Evolutionary conservation across 2,113 vertebrate genomes (phyloP), one percentile per base, ranked within the genome.

Genomic region (Arothron firmamentum): DNA sequence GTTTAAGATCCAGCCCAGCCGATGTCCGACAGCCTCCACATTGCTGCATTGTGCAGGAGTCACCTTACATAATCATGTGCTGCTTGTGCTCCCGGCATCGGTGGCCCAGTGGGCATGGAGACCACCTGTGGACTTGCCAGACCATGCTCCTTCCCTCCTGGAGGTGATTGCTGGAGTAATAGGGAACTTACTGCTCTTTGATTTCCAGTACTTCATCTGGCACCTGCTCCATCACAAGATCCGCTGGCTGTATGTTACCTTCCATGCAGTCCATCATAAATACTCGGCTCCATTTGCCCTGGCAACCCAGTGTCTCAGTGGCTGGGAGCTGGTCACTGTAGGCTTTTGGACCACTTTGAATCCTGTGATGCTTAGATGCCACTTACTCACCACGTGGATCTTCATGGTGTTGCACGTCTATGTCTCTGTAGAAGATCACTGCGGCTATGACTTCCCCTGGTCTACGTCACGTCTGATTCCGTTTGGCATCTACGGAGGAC

Each of bases 161-260:
- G 90, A 89, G 71, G 65, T 92, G 31, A 70, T 70, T 3, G 47
- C 52, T 0, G 90, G 90, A 0, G 79, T 91, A 10, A 63, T 75
- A 18, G 78, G 79, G 57, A 90, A 87, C 63, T 79, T 90, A 11
- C 78, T 91, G 12, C 85, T 92, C 14, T 92, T 91, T 82, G 88
- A 92, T 70, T 89, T 90, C 45, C 91, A 92, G 64, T 90, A 91
- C 71, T 92, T 83, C 59, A 85, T 91, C 70, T 92, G 91, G 88
- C 90, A 92, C 66, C 59, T 89, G 62, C 75, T 89, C 49, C 89
- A 92, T 55, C 89, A 91, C 79, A 84, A 49, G 55, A 78, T 89
- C 65, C 70, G 70, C 53, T 92, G 88, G 90, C 78, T 91, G 31
- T 91, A 90, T 17, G 80, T 84, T 17, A 91, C 82, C 18, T 91